Evolutionary conservation across 2,113 vertebrate genomes (phyloP).

Genomic region (Mirounga angustirostris): DNA sequence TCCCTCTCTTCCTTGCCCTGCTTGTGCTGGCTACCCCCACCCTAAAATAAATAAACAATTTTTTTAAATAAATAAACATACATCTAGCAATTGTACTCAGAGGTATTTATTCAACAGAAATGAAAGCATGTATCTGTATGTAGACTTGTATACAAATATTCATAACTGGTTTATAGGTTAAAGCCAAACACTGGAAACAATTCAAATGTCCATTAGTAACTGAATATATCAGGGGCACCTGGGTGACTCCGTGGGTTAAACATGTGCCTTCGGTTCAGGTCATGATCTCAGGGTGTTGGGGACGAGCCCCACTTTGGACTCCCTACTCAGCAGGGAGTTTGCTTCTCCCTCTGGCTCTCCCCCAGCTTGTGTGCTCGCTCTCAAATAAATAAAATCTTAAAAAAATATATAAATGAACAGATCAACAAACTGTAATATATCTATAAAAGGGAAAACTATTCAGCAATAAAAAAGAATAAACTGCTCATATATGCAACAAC

Average conservation of each 20-base stretch:
- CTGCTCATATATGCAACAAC: not conserved
- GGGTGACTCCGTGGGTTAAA: no score
- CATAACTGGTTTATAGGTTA: not conserved
- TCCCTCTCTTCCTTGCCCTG: no score
- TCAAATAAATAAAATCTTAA: not conserved
- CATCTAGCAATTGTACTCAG: not conserved
- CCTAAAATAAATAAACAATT: no score
- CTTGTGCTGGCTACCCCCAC: no score
- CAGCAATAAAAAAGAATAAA: not conserved
- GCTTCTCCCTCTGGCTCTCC: not conserved
- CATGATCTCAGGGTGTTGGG: not conserved
- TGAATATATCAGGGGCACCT: no score
- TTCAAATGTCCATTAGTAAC: not conserved
- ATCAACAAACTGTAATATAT: not conserved
- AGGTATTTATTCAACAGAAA: not conserved
- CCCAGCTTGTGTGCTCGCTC: not conserved
- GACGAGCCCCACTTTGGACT: not conserved
- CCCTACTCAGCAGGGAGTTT: not conserved
- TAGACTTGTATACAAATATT: not conserved
- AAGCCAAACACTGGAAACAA: constrained; percentile 28
- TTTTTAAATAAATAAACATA: not conserved
- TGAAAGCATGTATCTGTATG: not conserved
- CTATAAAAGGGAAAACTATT: not conserved
- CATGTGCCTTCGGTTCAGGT: no score
- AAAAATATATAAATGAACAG: not conserved